phyloP scores from a whole-genome alignment of 1,140 invertebrate genomes.

The Caenorhabditis remanei region DNA sequence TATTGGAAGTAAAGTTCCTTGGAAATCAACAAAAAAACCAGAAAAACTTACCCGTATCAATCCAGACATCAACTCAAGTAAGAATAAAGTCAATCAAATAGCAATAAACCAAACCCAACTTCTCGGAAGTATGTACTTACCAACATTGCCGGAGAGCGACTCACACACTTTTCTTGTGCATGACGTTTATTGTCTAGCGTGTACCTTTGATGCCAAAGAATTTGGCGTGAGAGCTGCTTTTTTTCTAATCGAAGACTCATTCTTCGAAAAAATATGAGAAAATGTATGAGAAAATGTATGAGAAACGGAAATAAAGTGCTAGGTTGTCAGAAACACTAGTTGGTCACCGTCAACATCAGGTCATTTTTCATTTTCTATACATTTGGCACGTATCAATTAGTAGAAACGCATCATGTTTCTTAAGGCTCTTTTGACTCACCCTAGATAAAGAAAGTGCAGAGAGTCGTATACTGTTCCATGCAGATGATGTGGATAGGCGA shows the following conservation, averaged over 20 bases:
- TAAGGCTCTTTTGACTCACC: neutral
- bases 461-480: conserved; percentile 17
- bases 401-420: neutral
- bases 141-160: neutral
- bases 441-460: conserved; percentile 18
- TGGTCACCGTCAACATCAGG: neutral
- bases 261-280: neutral
- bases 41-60: no score
- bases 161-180: neutral
- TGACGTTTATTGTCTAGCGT: neutral
- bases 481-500: conserved; percentile 29
- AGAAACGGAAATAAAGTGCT: neutral
- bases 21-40: no score
- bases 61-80: neutral
- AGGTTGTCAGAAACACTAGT: neutral
- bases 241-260: neutral
- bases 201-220: neutral
- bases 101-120: neutral
- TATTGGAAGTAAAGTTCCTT: no score
- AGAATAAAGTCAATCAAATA: neutral
- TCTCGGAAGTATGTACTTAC: neutral
- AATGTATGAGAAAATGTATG: neutral
- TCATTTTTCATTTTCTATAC: neutral
- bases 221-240: neutral
- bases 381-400: neutral